Evolutionary conservation across 2,888 invertebrate genomes (phyloP).

Genomic region (Melanophora roralis): DNA sequence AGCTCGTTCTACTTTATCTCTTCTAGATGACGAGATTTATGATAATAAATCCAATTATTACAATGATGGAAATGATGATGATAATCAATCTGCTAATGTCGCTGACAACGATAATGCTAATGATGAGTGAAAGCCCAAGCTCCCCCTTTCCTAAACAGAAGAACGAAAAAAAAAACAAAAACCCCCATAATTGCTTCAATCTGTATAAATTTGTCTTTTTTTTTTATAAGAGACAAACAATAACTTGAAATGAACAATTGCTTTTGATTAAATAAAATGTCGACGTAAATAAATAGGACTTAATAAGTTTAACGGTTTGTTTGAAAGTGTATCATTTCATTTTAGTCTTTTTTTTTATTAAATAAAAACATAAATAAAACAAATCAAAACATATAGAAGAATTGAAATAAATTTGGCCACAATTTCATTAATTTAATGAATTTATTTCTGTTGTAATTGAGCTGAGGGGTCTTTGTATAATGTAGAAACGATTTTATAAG

Average conservation of each 20-base stretch:
- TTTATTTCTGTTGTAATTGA: slow-evolving; percentile 49
- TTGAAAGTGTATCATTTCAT: not conserved
- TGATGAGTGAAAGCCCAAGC: slow-evolving; percentile 4
- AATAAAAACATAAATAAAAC: slow-evolving; percentile 11
- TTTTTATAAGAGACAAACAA: slow-evolving; percentile 41
- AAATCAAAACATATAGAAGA: slow-evolving; percentile 30
- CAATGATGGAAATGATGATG: slow-evolving; percentile 44
- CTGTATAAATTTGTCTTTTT: slow-evolving; percentile 49
- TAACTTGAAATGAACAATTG: slow-evolving; percentile 66
- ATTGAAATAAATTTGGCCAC: slow-evolving; percentile 59
- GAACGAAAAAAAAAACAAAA: slow-evolving; percentile 9
- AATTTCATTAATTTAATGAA: slow-evolving; percentile 61
- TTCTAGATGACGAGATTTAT: not conserved
- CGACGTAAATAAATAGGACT: not conserved
- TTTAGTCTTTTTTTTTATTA: not conserved
- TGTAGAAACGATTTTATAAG: not conserved
- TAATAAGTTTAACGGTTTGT: slow-evolving; percentile 28
- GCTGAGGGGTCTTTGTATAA: slow-evolving; percentile 24
- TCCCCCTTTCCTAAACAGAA: not conserved
- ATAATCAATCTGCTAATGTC: not conserved
- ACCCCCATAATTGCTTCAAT: slow-evolving; percentile 42
- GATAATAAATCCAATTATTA: slow-evolving; percentile 62
- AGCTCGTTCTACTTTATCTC: not conserved
- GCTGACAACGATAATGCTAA: slow-evolving; percentile 31
- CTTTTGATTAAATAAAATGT: slow-evolving; percentile 63